Conservation (phyloP, 2,113 vertebrate genomes). For the Mus pahari region DNA sequence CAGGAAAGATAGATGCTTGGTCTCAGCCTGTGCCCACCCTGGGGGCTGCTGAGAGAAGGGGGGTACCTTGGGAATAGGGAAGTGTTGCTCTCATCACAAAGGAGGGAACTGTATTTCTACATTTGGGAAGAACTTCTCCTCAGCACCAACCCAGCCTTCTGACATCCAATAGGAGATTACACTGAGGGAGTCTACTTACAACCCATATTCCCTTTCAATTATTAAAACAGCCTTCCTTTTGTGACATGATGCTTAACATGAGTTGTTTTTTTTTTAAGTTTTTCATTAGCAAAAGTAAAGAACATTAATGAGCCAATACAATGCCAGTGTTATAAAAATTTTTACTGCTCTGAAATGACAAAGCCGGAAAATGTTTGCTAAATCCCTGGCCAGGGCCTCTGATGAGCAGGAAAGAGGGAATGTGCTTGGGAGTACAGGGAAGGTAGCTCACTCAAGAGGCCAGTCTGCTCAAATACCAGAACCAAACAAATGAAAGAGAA, state of each 20-base stretch:
- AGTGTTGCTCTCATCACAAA: background rate
- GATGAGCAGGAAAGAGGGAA: background rate
- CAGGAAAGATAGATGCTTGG: background rate
- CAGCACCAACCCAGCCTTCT: background rate
- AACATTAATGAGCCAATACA: background rate
- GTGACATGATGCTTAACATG: background rate
- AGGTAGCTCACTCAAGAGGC: background rate
- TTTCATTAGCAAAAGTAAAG: conserved; percentile 35
- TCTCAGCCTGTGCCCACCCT: background rate
- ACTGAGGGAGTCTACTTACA: background rate
- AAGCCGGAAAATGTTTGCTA: background rate
- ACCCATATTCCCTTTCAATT: background rate
- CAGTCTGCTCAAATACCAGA: background rate
- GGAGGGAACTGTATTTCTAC: background rate
- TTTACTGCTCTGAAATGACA: background rate
- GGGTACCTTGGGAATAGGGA: background rate
- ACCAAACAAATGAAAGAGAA: background rate
- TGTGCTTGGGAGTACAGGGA: accelerated
- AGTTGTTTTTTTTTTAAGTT: background rate
- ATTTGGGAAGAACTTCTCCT: background rate
- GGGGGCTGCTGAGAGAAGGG: background rate
- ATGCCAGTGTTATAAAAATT: background rate
- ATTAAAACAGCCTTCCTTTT: conserved; percentile 23
- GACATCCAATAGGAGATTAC: background rate
- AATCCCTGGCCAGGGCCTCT: background rate